These are phyloP conservation scores for Plutomurus gul DNA, from an alignment of 1,140 invertebrate species.

Conservation along the genomic window DNA sequence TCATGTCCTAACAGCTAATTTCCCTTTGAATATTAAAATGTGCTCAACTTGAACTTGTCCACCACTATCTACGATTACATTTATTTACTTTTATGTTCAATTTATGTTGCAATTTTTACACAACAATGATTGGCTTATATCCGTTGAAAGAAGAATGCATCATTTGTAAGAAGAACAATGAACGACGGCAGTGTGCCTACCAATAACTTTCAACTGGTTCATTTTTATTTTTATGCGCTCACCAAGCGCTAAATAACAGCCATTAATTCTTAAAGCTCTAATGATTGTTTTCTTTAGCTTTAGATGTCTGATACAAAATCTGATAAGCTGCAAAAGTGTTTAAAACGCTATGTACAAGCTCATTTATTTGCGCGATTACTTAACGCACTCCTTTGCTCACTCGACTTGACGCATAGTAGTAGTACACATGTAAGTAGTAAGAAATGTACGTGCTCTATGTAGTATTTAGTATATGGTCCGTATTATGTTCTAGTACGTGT, in stretches of 20 bases:
- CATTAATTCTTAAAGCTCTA: neutral
- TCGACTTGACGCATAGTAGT: too few species aligned
- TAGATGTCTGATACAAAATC: neutral
- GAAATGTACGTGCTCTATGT: too few species aligned
- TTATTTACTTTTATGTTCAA: too few species aligned
- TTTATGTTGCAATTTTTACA: too few species aligned
- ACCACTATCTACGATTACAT: too few species aligned
- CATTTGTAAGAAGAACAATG: too few species aligned
- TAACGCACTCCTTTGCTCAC: neutral
- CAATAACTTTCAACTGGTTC: neutral
- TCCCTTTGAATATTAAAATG: neutral
- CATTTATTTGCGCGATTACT: constrained; percentile 10
- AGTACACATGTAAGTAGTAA: too few species aligned
- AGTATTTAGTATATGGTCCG: too few species aligned
- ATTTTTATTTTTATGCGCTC: neutral
- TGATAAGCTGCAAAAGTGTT: neutral
- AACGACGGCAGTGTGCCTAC: neutral
- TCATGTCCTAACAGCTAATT: neutral
- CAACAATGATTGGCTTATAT: too few species aligned
- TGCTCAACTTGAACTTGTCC: neutral
- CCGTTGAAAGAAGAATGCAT: too few species aligned
- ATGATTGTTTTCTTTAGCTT: constrained; percentile 14
- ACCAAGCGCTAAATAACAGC: constrained; percentile 18
- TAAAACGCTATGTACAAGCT: neutral
- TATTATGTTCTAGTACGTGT: too few species aligned